These are phyloP conservation scores for Tragopan temminckii DNA, from an alignment of 2,797 vertebrate species.

Conservation along the genomic window DNA sequence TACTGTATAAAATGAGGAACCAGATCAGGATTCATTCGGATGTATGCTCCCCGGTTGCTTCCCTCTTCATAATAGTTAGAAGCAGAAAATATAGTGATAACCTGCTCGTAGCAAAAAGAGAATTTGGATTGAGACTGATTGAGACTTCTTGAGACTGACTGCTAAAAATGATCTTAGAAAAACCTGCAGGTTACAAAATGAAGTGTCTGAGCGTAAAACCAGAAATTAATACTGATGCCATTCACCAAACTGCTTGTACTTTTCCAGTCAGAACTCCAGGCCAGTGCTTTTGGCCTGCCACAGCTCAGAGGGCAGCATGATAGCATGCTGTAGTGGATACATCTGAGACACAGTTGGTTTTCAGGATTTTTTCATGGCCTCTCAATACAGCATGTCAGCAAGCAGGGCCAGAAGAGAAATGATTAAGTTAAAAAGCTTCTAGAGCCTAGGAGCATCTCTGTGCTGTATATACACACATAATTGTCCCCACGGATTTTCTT, in stretches of 20 bases:
- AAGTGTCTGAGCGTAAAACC: background rate
- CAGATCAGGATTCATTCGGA: slow-evolving; percentile 89
- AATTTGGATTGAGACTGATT: background rate
- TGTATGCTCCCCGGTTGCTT: slow-evolving; percentile 95
- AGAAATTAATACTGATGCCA: background rate
- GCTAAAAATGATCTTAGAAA: background rate
- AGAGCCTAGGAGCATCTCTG: background rate
- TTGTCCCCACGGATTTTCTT: background rate
- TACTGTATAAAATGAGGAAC: slow-evolving; percentile 92
- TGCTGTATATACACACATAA: background rate
- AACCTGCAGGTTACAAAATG: background rate
- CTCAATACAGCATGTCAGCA: background rate
- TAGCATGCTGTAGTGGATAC: background rate
- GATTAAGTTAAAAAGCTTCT: background rate
- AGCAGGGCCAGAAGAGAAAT: background rate
- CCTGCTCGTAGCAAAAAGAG: slow-evolving; percentile 79
- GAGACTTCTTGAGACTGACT: background rate
- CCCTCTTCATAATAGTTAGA: slow-evolving; percentile 99
- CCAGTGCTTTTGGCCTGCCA: background rate
- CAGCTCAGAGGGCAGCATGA: background rate
- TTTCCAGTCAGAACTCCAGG: background rate
- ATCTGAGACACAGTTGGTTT: background rate
- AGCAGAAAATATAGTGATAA: slow-evolving; percentile 97
- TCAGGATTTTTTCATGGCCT: background rate
- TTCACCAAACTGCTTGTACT: background rate